Evolutionary conservation across 2,888 invertebrate genomes (phyloP).

Genomic region (Lochmaea capreae): DNA sequence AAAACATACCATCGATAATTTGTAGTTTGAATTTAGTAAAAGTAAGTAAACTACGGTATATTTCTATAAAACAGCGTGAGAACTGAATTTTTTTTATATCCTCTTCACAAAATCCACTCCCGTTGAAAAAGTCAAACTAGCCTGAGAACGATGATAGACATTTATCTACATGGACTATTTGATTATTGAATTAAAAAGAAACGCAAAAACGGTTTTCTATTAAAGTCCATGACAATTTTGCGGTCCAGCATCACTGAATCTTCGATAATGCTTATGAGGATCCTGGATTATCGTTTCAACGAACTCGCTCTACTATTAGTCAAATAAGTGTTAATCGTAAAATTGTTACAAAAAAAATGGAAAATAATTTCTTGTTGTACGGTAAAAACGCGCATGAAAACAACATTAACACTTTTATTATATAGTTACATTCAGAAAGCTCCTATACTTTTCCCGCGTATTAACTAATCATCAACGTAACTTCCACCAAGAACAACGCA

Average conservation of each 20-base stretch:
- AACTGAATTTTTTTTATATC: constrained; percentile 34
- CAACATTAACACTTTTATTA: too few species aligned
- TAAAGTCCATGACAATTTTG: constrained; percentile 24
- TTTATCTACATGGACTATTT: constrained; percentile 42
- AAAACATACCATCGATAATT: constrained; percentile 48
- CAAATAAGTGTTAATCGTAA: too few species aligned
- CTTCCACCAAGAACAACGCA: too few species aligned
- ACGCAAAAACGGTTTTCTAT: constrained; percentile 27
- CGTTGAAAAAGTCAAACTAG: constrained; percentile 15
- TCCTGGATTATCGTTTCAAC: not conserved
- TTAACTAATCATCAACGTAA: too few species aligned
- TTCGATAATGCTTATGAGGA: not conserved
- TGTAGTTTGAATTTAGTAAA: constrained; percentile 47
- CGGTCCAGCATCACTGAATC: constrained; percentile 15
- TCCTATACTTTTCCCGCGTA: too few species aligned
- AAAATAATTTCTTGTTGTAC: too few species aligned
- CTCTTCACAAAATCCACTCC: constrained; percentile 15
- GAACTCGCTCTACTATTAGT: too few species aligned
- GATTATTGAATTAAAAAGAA: constrained; percentile 41
- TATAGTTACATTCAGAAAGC: too few species aligned
- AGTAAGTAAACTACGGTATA: constrained; percentile 39
- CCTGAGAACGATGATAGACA: constrained; percentile 35
- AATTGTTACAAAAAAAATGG: too few species aligned
- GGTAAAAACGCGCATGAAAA: too few species aligned
- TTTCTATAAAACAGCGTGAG: constrained; percentile 36